These are phyloP conservation scores for Onthophagus sagittarius DNA, from an alignment of 2,888 invertebrate genomes.

Conservation along the genomic window DNA sequence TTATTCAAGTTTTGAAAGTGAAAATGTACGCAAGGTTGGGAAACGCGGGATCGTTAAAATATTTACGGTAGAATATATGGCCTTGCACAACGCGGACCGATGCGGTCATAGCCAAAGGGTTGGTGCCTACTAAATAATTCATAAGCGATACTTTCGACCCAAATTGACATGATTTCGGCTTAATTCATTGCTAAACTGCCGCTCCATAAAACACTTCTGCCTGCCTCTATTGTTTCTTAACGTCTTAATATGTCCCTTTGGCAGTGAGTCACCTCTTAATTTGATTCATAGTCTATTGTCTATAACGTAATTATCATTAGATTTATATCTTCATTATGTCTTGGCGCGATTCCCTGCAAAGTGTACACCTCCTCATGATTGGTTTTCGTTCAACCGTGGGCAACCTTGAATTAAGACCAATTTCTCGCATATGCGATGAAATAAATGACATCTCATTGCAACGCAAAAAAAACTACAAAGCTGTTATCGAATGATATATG, in stretches of 20 bases:
- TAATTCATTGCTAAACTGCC: background rate
- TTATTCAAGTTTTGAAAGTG: slow-evolving; percentile 12
- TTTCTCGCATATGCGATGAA: background rate
- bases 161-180: background rate
- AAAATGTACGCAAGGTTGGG: slow-evolving; percentile 7
- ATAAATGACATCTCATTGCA: background rate
- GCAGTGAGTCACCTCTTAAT: background rate
- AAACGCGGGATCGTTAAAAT: slow-evolving; percentile 7
- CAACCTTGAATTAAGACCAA: background rate
- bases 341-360: background rate
- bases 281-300: slow-evolving; percentile 11
- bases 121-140: background rate
- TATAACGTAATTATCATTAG: slow-evolving; percentile 11
- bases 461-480: background rate
- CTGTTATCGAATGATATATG: no score
- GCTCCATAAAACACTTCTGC: background rate
- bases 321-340: slow-evolving; percentile 12
- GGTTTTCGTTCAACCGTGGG: background rate
- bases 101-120: background rate
- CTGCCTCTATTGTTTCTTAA: background rate
- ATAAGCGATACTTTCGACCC: background rate
- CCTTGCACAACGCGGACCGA: background rate
- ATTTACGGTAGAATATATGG: slow-evolving; percentile 6
- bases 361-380: background rate
- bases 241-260: background rate